Evolutionary conservation across 2,888 invertebrate species (phyloP).

Genomic region (Pseudeuparius sepicola): DNA sequence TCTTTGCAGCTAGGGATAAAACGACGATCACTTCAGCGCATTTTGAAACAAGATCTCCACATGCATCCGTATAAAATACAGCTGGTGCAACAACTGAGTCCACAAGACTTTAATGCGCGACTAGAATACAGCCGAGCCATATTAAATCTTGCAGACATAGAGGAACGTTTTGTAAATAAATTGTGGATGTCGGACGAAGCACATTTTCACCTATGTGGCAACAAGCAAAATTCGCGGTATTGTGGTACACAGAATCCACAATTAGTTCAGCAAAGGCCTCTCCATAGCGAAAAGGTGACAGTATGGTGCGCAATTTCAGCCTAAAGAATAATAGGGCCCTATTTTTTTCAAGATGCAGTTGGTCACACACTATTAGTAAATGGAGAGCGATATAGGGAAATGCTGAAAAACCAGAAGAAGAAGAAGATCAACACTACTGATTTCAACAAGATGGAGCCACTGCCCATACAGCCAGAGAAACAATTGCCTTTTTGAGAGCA

Average conservation of each 20-base stretch:
- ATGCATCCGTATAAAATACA: constrained; percentile 12
- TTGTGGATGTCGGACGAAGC: too few species aligned
- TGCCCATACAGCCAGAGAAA: constrained; percentile 8
- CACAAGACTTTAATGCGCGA: too few species aligned
- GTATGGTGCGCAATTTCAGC: too few species aligned
- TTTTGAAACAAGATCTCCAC: constrained; percentile 9
- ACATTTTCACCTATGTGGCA: too few species aligned
- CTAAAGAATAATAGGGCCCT: constrained; percentile 4
- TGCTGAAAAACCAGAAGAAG: constrained; percentile 1
- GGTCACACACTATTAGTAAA: constrained; percentile 1
- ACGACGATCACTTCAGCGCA: constrained; percentile 4
- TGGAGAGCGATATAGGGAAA: constrained; percentile 5
- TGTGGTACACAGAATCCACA: too few species aligned
- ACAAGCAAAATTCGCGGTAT: too few species aligned
- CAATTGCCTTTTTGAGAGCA: constrained; percentile 6
- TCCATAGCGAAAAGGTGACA: too few species aligned
- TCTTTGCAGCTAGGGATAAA: constrained; percentile 6
- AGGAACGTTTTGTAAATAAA: too few species aligned
- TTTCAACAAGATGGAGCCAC: constrained; percentile 7
- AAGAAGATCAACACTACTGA: constrained; percentile 4
- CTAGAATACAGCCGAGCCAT: too few species aligned
- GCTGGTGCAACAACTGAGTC: too few species aligned
- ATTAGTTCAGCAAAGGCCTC: too few species aligned
- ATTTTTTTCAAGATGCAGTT: constrained; percentile 3
- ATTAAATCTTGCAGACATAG: too few species aligned